phyloP scores from a whole-genome alignment of 2,113 vertebrate genomes.

The Callocephalon fimbriatum region DNA sequence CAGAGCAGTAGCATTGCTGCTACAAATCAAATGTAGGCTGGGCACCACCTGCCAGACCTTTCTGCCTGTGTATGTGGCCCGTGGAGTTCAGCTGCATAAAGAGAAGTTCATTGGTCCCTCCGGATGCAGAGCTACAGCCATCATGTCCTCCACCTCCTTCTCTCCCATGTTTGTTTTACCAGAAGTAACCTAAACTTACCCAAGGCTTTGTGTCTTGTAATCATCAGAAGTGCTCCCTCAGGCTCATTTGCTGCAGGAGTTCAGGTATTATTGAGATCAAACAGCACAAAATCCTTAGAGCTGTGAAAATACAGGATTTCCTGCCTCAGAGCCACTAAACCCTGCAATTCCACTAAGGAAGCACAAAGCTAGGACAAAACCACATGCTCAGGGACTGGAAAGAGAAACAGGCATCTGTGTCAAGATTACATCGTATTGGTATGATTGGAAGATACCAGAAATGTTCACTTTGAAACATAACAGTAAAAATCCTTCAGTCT shows the following conservation, averaged over 20 bases:
- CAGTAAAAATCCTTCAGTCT: not conserved
- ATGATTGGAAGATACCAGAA: not conserved
- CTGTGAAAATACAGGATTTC: slow-evolving; percentile 49
- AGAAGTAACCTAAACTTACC: not conserved
- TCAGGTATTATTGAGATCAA: not conserved
- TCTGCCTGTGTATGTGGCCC: rapidly evolving
- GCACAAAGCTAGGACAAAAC: not conserved
- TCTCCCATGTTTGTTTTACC: not conserved
- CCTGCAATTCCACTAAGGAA: not conserved
- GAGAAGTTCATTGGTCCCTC: not conserved
- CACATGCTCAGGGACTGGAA: not conserved
- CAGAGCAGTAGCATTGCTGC: not conserved
- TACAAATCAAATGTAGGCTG: not conserved
- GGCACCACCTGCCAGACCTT: not conserved
- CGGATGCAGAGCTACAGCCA: not conserved
- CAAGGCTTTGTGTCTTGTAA: not conserved
- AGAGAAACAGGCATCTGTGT: not conserved
- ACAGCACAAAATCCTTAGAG: not conserved
- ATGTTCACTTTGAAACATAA: not conserved
- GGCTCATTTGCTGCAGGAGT: not conserved
- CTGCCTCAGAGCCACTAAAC: slow-evolving; percentile 14
- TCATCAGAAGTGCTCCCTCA: not conserved
- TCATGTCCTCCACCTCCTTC: not conserved
- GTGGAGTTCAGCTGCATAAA: not conserved
- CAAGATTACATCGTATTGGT: not conserved